phyloP scores from a whole-genome alignment of 2,113 vertebrate genomes.

The Speoplatyrhinus poulsoni region DNA sequence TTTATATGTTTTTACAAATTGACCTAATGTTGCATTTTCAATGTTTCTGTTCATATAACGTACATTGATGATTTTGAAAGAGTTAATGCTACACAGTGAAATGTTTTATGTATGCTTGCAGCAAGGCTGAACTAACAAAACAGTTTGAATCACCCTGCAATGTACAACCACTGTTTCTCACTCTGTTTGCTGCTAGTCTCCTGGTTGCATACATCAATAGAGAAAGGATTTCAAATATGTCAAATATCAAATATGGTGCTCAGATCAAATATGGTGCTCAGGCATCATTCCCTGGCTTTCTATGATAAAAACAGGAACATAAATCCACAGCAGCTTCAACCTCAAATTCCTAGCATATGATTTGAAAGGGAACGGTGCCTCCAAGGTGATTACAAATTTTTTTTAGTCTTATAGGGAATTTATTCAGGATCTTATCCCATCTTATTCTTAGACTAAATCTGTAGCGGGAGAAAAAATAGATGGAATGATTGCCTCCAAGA shows the following conservation, averaged over 20 bases:
- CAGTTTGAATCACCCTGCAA: slow-evolving; percentile 3
- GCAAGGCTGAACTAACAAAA: slow-evolving; percentile 25
- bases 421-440: not conserved
- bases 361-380: not conserved
- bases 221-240: slow-evolving; percentile 39
- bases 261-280: slow-evolving; percentile 33
- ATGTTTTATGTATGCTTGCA: slow-evolving; percentile 16
- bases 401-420: not conserved
- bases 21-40: too few species aligned
- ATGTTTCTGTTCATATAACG: too few species aligned
- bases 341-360: slow-evolving; percentile 9
- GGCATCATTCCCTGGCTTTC: slow-evolving; percentile 19
- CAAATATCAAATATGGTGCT: slow-evolving; percentile 40
- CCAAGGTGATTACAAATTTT: not conserved
- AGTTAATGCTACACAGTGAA: slow-evolving; percentile 13
- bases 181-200: slow-evolving; percentile 29
- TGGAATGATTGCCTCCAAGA: not conserved
- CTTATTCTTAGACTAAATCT: not conserved
- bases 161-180: slow-evolving; percentile 12
- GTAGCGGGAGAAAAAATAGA: not conserved
- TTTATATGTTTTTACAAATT: too few species aligned
- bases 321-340: slow-evolving; percentile 27
- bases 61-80: not conserved
- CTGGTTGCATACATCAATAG: slow-evolving; percentile 23
- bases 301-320: not conserved